Base-by-base conservation (phyloP, 2,888 invertebrate genomes). In the Eristalinus aeneus region DNA sequence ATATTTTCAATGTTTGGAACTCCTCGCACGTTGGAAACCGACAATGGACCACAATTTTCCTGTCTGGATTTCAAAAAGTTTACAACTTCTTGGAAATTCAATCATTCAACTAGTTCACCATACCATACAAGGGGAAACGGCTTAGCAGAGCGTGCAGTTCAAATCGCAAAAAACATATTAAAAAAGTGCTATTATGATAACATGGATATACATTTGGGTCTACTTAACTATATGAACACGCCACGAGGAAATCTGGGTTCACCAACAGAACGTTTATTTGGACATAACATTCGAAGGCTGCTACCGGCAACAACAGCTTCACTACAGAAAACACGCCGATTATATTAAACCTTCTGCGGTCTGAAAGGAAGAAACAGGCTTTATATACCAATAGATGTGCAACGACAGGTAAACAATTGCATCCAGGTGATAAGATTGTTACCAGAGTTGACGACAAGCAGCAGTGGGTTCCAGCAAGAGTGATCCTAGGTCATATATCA, bases 41-140 rank as follows among this genome's bases (percentile, higher is more conserved):
- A 89, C 56, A 84, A 84, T 23, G 88, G 88, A 22, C 69, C 83
- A 72, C 88, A 89, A 72, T 88, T 87, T 64, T 72, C 23, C 2
- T 67, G 75, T 9, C 60, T 64, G 27, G 75, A 89, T 86, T 88
- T 89, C 16, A 80, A 88, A 82, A 36, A 60, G 2, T 89, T 89
- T 81, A 64, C 83, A n/a, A 87, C 63, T 39, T 74, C 83, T 32
- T 82, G 73, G 58, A 75, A 86, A 8, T 88, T 89, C 54, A 75
- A 81, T 12, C 78, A 88, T 12, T 72, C 36, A 20, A 71, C 76
- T 11, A 65, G 75, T 46, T 63, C 61, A 10, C 63, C 72, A 16
- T 53, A 72, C 53, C 63, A 63, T 34, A 46, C 46, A 53, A 27
- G 10, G n/a, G 54, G n/a, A n/a, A 67, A 46, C 8, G 67, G 67